A percentile compares a stretch with the other conserved stretches of the same genome.
These are phyloP conservation scores for Thera obeliscata DNA, from an alignment of 2,888 invertebrate species.

Conservation along the genomic window DNA sequence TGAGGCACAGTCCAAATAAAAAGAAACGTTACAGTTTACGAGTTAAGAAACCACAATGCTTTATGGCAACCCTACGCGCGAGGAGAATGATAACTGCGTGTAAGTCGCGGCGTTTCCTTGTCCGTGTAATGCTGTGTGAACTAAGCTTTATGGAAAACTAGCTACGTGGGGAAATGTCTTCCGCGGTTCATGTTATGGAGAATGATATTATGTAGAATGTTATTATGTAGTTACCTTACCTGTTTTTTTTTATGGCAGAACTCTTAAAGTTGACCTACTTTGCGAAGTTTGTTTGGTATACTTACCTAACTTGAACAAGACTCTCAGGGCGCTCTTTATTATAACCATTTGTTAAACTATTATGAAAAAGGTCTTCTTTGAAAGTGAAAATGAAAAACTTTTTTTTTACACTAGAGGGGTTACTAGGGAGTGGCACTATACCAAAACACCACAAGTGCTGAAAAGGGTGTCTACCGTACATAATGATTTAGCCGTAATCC, in stretches of 20 bases:
- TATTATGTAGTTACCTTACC: constrained; percentile 10
- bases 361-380: no score
- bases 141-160: constrained; percentile 53
- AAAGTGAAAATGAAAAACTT: no score
- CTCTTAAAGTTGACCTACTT: constrained; percentile 7
- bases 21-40: neutral
- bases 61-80: constrained; percentile 42
- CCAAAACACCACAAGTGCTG: no score
- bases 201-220: constrained; percentile 12
- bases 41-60: neutral
- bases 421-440: no score
- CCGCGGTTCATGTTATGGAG: constrained; percentile 23
- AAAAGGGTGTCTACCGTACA: no score
- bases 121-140: constrained; percentile 50
- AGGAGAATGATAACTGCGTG: constrained; percentile 50
- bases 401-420: no score
- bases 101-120: constrained; percentile 51
- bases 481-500: no score
- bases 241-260: constrained; percentile 9
- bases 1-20: no score
- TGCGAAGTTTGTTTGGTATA: neutral
- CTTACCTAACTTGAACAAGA: no score
- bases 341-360: neutral
- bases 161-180: constrained; percentile 29
- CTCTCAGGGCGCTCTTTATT: no score